Evolutionary conservation across 2,113 vertebrate species (phyloP).

Genomic region (Irena cyanogastra): DNA sequence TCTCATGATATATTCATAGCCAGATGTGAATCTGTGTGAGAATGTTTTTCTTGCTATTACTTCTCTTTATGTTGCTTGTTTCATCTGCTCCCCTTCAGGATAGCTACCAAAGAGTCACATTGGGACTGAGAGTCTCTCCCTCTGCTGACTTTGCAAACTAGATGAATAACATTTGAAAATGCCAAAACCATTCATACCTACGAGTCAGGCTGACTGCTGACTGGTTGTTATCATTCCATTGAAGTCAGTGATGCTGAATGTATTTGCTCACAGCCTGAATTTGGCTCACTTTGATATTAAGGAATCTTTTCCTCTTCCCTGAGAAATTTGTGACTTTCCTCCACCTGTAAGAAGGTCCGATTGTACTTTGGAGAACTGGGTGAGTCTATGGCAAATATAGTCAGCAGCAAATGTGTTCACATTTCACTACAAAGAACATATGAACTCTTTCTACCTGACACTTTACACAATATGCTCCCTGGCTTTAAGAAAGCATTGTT

Average conservation of each 20-base stretch:
- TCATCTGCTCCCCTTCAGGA: not conserved
- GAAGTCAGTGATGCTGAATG: not conserved
- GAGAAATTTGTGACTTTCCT: not conserved
- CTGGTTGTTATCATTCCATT: not conserved
- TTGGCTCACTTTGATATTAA: not conserved
- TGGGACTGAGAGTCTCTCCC: not conserved
- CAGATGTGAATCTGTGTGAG: not conserved
- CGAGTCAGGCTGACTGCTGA: not conserved
- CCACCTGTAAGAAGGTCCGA: not conserved
- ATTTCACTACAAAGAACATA: constrained; percentile 65
- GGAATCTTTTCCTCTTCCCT: not conserved
- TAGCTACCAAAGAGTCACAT: not conserved
- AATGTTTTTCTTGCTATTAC: not conserved
- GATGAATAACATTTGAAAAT: not conserved
- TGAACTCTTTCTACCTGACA: constrained; percentile 69
- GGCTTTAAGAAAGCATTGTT: constrained; percentile 81
- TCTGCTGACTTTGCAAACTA: not conserved
- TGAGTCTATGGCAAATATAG: constrained; percentile 5
- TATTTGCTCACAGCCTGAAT: not conserved
- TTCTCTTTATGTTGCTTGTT: not conserved
- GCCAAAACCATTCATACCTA: not conserved
- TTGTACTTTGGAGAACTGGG: not conserved
- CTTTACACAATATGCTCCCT: constrained; percentile 73
- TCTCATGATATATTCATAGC: not conserved
- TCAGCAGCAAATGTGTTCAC: constrained; percentile 48